Conservation (phyloP, 2,113 vertebrate species). For the Ascaphus truei region DNA sequence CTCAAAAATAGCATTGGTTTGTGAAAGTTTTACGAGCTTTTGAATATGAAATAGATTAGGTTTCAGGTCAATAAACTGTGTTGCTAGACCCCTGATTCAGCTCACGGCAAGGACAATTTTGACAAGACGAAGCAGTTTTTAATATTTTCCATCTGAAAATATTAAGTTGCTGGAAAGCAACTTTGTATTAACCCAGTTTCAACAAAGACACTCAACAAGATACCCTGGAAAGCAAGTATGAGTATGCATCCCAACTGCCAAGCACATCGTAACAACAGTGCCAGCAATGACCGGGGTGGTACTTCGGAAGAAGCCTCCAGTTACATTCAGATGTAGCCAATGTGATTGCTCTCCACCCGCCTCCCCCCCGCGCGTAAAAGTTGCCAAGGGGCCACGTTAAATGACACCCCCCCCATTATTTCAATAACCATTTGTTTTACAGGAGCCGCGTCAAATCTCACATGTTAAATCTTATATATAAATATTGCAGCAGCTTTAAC, state of each 20-base stretch:
- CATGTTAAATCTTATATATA: too few species aligned
- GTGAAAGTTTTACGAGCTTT: neutral
- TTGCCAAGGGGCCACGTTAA: too few species aligned
- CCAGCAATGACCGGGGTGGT: too few species aligned
- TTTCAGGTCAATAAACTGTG: neutral
- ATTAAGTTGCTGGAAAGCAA: neutral
- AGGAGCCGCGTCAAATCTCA: too few species aligned
- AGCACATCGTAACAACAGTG: conserved; percentile 12
- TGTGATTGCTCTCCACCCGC: too few species aligned
- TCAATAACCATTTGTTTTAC: too few species aligned
- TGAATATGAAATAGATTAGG: neutral
- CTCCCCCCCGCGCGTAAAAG: too few species aligned
- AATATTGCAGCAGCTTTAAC: too few species aligned
- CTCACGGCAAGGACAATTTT: neutral
- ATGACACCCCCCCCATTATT: too few species aligned
- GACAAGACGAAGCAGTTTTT: neutral
- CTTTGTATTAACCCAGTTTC: neutral
- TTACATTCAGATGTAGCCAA: too few species aligned
- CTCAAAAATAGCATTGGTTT: neutral
- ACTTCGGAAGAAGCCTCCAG: too few species aligned
- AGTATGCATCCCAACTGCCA: neutral
- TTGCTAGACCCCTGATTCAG: neutral
- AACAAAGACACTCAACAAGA: neutral
- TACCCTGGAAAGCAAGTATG: neutral
- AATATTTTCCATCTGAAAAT: neutral